Evolutionary conservation across 2,888 invertebrate genomes (phyloP), one percentile per base, ranked within the genome.

Genomic region (Eumerus sabulonum): DNA sequence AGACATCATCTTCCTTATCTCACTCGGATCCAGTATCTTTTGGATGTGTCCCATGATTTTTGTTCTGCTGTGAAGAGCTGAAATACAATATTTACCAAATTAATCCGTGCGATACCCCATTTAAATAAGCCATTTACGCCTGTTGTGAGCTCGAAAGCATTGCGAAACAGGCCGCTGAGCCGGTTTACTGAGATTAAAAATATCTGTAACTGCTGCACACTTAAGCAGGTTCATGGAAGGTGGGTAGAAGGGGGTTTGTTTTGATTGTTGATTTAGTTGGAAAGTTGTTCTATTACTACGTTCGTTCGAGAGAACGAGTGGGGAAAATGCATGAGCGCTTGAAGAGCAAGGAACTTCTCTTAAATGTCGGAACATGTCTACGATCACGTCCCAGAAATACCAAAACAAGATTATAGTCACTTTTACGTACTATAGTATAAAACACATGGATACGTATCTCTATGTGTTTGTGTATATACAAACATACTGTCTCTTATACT

Each of bases 181-280:
- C 73, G 73, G 77, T 77, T 77, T 77, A 51, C 67, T 77, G 73
- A 63, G 63, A 77, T 67, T 77, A 73, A 63, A 66, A 54, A 19
- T 38, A 53, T 51, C 42, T 53, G 36, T 14, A 38, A 51, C 45
- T 50, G 67, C 44, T 45, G 53, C 47, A 48, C 64, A 60, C 60
- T 71, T 40, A 48, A 71, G 71, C 64, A 71, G 71, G 56, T 50
- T 51, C 56, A 62, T 62, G 74, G 44, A 57, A 57, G 68, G 53
- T 45, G 56, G 35, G 16, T 53, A 59, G 44, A 50, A 19, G 74
- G 57, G 57, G 38, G 57, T 64, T 76, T 64, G 64, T n/a, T 50
- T 64, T 56, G 54, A 35, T 50, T 76, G 56, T 76, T 71, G 64
- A 54, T 59, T 71, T 60, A 62, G 45, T 14, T 72, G 71, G 71